phyloP scores from a whole-genome alignment of 1,140 invertebrate species.

The Neodiprion virginianus region DNA sequence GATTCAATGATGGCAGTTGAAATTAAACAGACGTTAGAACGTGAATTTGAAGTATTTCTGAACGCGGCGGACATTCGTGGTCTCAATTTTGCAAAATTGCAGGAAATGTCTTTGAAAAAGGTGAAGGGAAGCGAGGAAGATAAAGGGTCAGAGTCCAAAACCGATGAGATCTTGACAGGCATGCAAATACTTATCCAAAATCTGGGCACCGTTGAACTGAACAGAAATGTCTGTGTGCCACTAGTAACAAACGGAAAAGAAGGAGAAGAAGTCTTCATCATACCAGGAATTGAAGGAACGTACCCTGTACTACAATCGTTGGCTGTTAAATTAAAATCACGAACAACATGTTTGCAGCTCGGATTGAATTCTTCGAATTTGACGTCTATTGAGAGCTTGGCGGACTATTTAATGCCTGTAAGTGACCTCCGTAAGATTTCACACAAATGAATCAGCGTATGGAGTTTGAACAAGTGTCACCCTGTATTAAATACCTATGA shows the following conservation, averaged over 20 bases:
- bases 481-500: too few species aligned
- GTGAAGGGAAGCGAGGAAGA: constrained; percentile 19
- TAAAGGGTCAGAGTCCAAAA: constrained; percentile 26
- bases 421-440: constrained; percentile 22
- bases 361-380: constrained; percentile 52
- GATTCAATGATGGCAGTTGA: constrained; percentile 91
- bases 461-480: background rate
- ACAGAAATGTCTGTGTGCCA: constrained; percentile 35
- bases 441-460: background rate
- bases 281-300: constrained; percentile 84
- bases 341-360: constrained; percentile 74
- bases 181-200: background rate
- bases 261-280: constrained; percentile 68
- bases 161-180: background rate
- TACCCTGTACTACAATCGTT: constrained; percentile 67
- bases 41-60: constrained; percentile 69
- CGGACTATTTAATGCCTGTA: constrained; percentile 54
- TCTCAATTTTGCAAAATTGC: constrained; percentile 56
- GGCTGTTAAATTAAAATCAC: constrained; percentile 65
- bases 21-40: constrained; percentile 73
- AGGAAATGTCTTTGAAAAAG: constrained; percentile 25
- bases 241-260: constrained; percentile 17
- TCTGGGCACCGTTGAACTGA: constrained; percentile 26
- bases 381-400: constrained; percentile 45
- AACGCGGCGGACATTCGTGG: constrained; percentile 68